Evolutionary conservation across 2,113 vertebrate genomes (phyloP).

Genomic region (Nanger granti): DNA sequence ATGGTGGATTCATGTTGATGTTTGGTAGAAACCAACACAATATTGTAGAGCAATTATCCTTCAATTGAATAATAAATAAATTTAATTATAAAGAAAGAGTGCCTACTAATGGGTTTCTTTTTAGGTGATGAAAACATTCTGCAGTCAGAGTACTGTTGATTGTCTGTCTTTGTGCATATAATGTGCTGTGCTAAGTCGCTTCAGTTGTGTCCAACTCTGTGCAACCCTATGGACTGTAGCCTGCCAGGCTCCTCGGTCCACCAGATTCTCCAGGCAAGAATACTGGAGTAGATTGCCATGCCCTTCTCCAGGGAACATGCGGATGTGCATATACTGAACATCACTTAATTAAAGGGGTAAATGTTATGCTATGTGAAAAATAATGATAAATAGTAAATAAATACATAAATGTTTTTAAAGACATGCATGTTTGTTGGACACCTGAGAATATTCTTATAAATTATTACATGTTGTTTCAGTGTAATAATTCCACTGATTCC

Average conservation of each 20-base stretch:
- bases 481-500: not conserved
- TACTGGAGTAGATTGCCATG: not conserved
- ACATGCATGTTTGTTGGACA: not conserved
- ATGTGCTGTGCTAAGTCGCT: not conserved
- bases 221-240: not conserved
- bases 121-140: not conserved
- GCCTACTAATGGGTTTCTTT: not conserved
- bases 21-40: not conserved
- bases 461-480: not conserved
- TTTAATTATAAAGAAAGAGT: not conserved
- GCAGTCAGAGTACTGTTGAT: not conserved
- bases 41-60: not conserved
- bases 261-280: not conserved
- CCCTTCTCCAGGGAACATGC: not conserved
- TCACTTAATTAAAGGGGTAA: not conserved
- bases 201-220: not conserved
- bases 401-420: not conserved
- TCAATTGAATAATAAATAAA: not conserved
- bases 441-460: not conserved
- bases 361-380: not conserved
- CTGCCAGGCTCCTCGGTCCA: not conserved
- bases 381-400: not conserved
- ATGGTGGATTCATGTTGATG: not conserved
- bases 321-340: not conserved
- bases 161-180: not conserved